A percentile compares a stretch with the other conserved stretches of the same genome.
These are phyloP conservation scores for Cetonia aurata DNA, from an alignment of 2,888 invertebrate genomes.

Conservation along the genomic window DNA sequence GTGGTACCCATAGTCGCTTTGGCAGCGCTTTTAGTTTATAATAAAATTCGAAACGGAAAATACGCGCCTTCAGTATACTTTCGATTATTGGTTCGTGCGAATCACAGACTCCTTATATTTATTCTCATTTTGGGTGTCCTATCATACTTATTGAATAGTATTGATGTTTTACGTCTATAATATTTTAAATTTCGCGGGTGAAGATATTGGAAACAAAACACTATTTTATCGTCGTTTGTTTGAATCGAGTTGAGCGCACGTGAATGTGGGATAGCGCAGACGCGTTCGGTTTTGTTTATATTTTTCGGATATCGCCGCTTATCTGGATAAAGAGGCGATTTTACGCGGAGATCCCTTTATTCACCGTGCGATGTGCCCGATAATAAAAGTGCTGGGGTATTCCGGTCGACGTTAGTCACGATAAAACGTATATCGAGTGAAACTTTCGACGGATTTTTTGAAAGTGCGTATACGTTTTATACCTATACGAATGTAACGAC, in stretches of 20 bases:
- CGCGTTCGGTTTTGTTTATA: constrained; percentile 25
- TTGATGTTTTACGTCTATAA: no score
- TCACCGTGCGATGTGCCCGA: neutral
- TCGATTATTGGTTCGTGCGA: constrained; percentile 38
- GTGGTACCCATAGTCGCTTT: constrained; percentile 65
- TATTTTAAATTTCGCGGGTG: neutral
- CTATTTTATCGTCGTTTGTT: neutral
- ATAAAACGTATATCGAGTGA: neutral
- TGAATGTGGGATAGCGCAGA: neutral
- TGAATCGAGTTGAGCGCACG: neutral
- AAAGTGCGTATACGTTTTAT: constrained; percentile 55
- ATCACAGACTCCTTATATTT: neutral
- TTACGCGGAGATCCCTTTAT: constrained; percentile 12
- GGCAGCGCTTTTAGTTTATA: constrained; percentile 45
- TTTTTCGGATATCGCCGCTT: constrained; percentile 19
- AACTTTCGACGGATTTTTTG: constrained; percentile 44
- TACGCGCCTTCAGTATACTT: constrained; percentile 28
- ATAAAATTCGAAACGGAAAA: constrained; percentile 45
- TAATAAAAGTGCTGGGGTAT: constrained; percentile 25
- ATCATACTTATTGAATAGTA: no score
- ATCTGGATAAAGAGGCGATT: constrained; percentile 31
- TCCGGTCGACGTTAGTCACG: constrained; percentile 1
- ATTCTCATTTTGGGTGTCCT: no score
- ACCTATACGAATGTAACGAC: neutral
- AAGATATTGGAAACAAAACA: neutral